phyloP scores from a whole-genome alignment of 2,888 invertebrate species.

The Aricia artaxerxes region DNA sequence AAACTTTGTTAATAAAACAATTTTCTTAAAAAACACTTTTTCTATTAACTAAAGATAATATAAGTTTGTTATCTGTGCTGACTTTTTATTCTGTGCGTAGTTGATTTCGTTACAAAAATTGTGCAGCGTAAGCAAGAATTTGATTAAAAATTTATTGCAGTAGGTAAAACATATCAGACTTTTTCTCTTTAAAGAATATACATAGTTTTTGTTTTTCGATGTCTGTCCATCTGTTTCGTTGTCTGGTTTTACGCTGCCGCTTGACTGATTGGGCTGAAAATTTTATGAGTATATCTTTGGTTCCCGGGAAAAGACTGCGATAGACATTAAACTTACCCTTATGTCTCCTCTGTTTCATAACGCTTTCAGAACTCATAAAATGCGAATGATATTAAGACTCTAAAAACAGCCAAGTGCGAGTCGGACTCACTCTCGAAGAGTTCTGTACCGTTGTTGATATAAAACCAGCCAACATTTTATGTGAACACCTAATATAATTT shows the following conservation, averaged over 20 bases:
- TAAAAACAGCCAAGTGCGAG: neutral
- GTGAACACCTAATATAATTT: no score
- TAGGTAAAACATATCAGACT: neutral
- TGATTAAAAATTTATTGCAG: neutral
- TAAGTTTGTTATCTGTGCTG: neutral
- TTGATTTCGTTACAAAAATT: neutral
- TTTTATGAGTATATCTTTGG: no score
- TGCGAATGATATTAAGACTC: no score
- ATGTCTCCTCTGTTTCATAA: no score
- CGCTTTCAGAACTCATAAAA: no score
- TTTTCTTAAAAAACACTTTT: neutral
- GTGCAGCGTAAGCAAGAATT: neutral
- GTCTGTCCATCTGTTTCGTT: no score
- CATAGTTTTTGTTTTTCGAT: no score
- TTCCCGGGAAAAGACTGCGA: no score
- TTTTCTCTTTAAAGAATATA: neutral
- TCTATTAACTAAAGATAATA: neutral
- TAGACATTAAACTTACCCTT: no score
- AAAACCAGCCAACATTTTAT: no score
- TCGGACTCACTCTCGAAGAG: neutral
- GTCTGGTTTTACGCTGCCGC: no score
- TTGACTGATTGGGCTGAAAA: neutral
- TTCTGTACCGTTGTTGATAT: neutral
- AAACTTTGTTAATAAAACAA: neutral
- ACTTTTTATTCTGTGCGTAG: neutral